These are phyloP conservation scores for Acestrorhynchus altus DNA, from an alignment of 2,797 vertebrate genomes.

Conservation along the genomic window DNA sequence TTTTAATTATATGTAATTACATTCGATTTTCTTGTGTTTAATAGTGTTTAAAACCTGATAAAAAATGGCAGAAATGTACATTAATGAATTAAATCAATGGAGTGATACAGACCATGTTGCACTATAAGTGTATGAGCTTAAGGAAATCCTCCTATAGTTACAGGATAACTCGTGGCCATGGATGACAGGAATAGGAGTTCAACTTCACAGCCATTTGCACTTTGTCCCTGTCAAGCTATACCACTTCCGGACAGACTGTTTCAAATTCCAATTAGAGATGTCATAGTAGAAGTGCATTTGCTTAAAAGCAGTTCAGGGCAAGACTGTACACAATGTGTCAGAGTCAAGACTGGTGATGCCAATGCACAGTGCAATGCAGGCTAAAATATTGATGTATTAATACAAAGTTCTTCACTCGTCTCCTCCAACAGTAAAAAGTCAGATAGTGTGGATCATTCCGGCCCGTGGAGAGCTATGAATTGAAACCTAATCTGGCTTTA, in stretches of 20 bases:
- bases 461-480: slow-evolving; percentile 63
- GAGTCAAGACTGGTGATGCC: neutral
- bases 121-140: neutral
- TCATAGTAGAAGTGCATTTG: neutral
- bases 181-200: neutral
- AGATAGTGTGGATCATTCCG: slow-evolving; percentile 20
- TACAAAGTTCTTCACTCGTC: slow-evolving; percentile 29
- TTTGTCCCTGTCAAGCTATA: neutral
- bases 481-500: slow-evolving; percentile 72
- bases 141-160: neutral
- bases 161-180: neutral
- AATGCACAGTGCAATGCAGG: slow-evolving; percentile 3
- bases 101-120: neutral
- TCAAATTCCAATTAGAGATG: neutral
- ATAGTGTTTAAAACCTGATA: too few relatives aligned
- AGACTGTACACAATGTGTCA: neutral
- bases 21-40: neutral
- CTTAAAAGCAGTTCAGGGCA: neutral
- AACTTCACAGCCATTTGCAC: neutral
- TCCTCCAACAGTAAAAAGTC: slow-evolving; percentile 39
- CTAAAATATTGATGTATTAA: slow-evolving; percentile 36
- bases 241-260: neutral
- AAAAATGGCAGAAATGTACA: neutral
- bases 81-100: neutral
- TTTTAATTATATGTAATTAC: too few relatives aligned